Evolutionary conservation across 2,888 invertebrate genomes (phyloP).

Genomic region (Alentia gelatinosa): DNA sequence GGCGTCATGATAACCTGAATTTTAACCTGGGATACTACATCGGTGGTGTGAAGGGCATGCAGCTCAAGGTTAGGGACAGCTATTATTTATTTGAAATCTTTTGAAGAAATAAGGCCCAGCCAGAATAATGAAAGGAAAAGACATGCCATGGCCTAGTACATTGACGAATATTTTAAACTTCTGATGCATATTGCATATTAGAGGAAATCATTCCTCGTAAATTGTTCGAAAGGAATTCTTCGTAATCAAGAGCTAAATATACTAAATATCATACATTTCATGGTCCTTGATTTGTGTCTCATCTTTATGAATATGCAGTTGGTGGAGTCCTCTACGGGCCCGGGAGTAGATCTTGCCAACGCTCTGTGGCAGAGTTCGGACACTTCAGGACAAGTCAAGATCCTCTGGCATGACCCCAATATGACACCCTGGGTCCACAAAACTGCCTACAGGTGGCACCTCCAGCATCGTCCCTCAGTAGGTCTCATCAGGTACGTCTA

Average conservation of each 20-base stretch:
- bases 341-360: conserved; percentile 65
- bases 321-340: conserved; percentile 67
- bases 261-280: no score
- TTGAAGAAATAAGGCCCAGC: no score
- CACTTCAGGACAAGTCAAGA: conserved; percentile 63
- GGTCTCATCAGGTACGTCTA: conserved; percentile 69
- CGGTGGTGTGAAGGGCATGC: conserved; percentile 71
- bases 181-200: no score
- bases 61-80: conserved; percentile 69
- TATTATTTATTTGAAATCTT: no score
- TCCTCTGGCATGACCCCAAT: conserved; percentile 72
- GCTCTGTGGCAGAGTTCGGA: conserved; percentile 70
- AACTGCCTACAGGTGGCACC: conserved; percentile 70
- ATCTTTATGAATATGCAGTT: conserved; percentile 67
- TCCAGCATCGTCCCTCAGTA: conserved; percentile 68
- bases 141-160: no score
- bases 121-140: no score
- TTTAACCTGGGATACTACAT: conserved; percentile 62
- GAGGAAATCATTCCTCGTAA: no score
- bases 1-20: conserved; percentile 70
- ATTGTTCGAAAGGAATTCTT: no score
- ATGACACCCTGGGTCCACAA: conserved; percentile 69
- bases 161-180: no score
- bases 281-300: no score
- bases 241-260: no score